Evolutionary conservation across 2,113 vertebrate species (phyloP), one percentile per base, ranked within the genome.

Genomic region (Hippocampus zosterae): DNA sequence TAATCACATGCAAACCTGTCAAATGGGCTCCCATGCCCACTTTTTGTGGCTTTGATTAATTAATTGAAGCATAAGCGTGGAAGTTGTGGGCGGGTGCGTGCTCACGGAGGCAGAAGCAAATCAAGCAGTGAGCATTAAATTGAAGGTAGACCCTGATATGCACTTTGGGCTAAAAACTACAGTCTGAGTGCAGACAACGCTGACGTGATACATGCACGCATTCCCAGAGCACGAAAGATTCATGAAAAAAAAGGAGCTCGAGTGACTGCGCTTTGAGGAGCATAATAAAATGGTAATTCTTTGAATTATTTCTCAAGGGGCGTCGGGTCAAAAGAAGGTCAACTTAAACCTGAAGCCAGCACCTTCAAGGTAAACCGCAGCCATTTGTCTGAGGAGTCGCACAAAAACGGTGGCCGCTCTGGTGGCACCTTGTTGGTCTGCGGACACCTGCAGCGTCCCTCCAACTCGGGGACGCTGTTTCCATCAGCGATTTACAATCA

Each of bases 1-100:
- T 89, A 88, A 90, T 89, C 86, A 89, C 82, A 89, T 86, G 84
- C 88, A 89, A 86, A 84, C 73, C 74, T 87, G 82, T 83, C 85
- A 80, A 83, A 82, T 77, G 69, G 78, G 65, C 82, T 85, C 77
- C 79, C 41, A 72, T 66, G 40, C 46, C 68, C 66, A 46, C 82
- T 88, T 37, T 37, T 89, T 80, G 79, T 84, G 81, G 80, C 80
- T 83, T 83, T 90, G 88, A 89, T 89, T 84, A 86, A 79, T 65
- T 65, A 77, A 79, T 59, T 78, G 57, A 81, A 81, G 69, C 61
- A 70, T 73, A 77, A 76, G 52, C 59, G 67, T 46, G 64, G 37
- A 10, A 69, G 12, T 48, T 46, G 57, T 40, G 18, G 68, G 11
- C 33, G 37, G 44, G 57, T 48, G 27, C 53, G 11, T 41, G 46